Conservation (phyloP, 1,140 invertebrate species). For the Ericerus pela region DNA sequence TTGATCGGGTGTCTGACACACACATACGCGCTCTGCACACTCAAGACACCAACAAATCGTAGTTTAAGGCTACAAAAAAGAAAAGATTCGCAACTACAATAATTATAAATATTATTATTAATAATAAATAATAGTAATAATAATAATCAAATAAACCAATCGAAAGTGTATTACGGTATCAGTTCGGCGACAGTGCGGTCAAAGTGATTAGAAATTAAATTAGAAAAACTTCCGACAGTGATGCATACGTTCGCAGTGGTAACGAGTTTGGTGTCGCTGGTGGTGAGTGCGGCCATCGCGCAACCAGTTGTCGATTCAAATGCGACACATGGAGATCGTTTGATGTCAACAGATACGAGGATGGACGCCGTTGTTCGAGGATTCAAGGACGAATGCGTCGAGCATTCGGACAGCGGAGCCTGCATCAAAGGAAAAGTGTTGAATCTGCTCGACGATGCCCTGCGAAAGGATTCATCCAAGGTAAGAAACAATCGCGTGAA, state of each 20-base stretch:
- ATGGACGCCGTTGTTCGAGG: constrained; percentile 56
- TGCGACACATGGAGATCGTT: neutral
- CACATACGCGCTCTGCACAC: too few relatives aligned
- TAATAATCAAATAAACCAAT: too few relatives aligned
- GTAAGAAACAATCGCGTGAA: constrained; percentile 40
- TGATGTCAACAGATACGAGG: constrained; percentile 43
- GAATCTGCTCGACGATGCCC: constrained; percentile 54
- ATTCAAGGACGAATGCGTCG: constrained; percentile 49
- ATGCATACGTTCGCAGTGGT: neutral
- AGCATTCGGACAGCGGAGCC: constrained; percentile 55
- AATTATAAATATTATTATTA: too few relatives aligned
- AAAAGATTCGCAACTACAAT: too few relatives aligned
- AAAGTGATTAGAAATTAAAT: too few relatives aligned
- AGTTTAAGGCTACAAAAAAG: too few relatives aligned
- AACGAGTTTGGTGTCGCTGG: neutral
- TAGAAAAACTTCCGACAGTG: too few relatives aligned
- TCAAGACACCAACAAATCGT: too few relatives aligned
- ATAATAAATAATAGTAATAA: too few relatives aligned
- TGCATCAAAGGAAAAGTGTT: constrained; percentile 68
- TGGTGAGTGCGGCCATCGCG: neutral
- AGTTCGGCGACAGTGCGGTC: too few relatives aligned
- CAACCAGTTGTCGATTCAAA: neutral
- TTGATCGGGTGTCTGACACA: too few relatives aligned
- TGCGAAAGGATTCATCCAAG: constrained; percentile 60
- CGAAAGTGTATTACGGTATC: too few relatives aligned